These are phyloP conservation scores for Amblyjoppa fuscipennis DNA, from an alignment of 2,888 invertebrate species.

Conservation along the genomic window DNA sequence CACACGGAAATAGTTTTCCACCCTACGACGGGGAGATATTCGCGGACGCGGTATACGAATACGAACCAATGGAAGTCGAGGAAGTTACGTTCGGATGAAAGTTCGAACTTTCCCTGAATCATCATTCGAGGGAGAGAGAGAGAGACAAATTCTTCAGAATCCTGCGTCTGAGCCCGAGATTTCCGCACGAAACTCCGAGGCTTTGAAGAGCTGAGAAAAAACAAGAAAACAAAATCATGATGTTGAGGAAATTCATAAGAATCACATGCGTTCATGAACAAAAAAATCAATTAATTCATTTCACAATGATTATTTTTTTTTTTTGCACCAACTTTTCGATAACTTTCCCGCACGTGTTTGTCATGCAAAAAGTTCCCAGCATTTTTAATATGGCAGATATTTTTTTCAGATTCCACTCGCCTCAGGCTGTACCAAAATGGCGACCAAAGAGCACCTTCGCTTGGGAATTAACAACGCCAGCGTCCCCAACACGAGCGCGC, in stretches of 20 bases:
- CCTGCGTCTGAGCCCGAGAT: not conserved
- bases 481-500: no score
- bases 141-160: not conserved
- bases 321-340: no score
- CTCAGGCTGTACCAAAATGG: no score
- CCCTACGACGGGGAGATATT: not conserved
- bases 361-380: no score
- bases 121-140: not conserved
- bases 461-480: no score
- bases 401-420: no score
- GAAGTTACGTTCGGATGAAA: not conserved
- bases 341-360: no score
- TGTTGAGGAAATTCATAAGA: not conserved
- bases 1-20: not conserved
- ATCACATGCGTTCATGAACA: no score
- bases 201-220: not conserved
- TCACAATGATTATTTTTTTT: no score
- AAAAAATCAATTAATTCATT: no score
- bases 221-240: not conserved
- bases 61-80: not conserved
- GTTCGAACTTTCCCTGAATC: slow-evolving; percentile 2
- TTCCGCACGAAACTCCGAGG: not conserved
- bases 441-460: no score
- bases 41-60: not conserved
- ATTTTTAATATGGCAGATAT: no score